phyloP scores from a whole-genome alignment of 2,113 vertebrate genomes.

The Archilochus colubris region DNA sequence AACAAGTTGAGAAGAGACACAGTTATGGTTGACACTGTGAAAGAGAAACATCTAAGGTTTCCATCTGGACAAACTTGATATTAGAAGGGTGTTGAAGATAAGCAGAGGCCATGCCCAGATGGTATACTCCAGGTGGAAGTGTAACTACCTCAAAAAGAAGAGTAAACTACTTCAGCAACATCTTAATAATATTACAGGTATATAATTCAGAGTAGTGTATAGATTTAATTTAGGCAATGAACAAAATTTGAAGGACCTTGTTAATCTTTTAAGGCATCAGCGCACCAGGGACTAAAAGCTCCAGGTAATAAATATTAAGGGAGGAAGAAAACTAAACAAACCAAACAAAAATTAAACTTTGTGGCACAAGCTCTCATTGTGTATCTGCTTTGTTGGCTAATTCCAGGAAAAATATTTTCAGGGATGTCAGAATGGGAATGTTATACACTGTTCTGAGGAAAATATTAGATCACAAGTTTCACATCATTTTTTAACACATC shows the following conservation, averaged over 20 bases:
- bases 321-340: too few relatives aligned
- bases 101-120: background rate
- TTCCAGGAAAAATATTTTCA: constrained; percentile 46
- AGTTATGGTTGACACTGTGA: background rate
- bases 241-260: constrained; percentile 71
- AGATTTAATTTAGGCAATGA: constrained; percentile 68
- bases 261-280: constrained; percentile 84
- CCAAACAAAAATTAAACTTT: background rate
- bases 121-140: background rate
- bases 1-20: background rate
- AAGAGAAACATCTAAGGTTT: background rate
- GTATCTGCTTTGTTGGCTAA: constrained; percentile 61
- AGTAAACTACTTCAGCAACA: constrained; percentile 36
- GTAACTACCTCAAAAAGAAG: constrained; percentile 4
- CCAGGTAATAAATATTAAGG: constrained; percentile 56
- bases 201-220: constrained; percentile 19
- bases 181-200: constrained; percentile 30
- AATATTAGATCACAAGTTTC: constrained; percentile 86
- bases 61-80: background rate
- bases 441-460: constrained; percentile 17
- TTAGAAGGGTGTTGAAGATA: background rate
- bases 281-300: constrained; percentile 73
- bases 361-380: constrained; percentile 57
- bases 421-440: background rate
- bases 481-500: constrained; percentile 86